A percentile compares a stretch with the other conserved stretches of the same genome.
These are phyloP conservation scores for Bathynomus jamesi DNA, from an alignment of 1,140 invertebrate genomes.

Conservation along the genomic window DNA sequence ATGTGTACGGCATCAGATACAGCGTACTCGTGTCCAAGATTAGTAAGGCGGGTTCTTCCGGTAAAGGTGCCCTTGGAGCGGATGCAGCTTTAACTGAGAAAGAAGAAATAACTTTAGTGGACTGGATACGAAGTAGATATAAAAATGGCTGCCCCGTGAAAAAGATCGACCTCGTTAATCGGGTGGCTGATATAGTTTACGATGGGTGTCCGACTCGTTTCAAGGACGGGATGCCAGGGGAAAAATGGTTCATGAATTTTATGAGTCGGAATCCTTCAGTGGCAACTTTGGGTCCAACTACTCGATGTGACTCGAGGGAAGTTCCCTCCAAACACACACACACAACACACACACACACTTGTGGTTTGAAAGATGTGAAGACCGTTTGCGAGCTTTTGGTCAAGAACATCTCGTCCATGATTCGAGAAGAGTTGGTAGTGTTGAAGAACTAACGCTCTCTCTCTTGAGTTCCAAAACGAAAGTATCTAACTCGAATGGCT, in stretches of 20 bases:
- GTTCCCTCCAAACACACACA: not conserved
- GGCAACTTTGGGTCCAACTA: not conserved
- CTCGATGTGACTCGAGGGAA: not conserved
- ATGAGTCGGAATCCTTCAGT: not conserved
- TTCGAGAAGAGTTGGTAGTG: not conserved
- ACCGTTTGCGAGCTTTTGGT: not conserved
- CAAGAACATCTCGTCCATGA: not conserved
- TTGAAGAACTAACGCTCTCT: not conserved
- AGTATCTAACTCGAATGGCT: not conserved
- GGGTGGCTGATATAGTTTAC: not conserved
- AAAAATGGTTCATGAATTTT: not conserved
- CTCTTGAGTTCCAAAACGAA: not conserved
- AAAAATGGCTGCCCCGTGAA: not conserved
- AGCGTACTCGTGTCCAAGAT: not conserved
- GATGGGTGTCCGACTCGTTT: not conserved
- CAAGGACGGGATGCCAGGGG: not conserved
- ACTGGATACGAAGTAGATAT: not conserved
- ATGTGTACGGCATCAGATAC: not conserved
- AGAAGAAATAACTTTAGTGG: not conserved
- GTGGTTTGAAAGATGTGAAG: not conserved
- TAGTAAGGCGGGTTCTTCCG: not conserved
- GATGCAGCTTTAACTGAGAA: not conserved
- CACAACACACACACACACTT: too few relatives aligned
- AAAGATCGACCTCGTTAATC: not conserved
- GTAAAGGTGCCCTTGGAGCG: not conserved